Percentiles rank a stretch among this genome's conserved stretches.
Conservation (phyloP, 2,888 invertebrate species). For the Belgica antarctica region DNA sequence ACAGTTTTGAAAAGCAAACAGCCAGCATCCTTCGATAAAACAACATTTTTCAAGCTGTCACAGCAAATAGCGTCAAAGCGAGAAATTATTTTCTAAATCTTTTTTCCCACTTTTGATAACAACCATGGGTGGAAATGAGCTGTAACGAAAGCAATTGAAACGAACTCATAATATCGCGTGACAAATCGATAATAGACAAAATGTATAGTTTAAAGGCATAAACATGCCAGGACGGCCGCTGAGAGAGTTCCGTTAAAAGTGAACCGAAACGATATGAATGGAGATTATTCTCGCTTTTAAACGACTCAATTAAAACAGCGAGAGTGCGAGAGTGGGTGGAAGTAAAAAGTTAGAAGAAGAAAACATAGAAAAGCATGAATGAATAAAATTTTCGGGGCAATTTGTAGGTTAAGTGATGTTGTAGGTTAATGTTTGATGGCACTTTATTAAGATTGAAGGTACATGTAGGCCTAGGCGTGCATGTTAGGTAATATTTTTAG, state of each 20-base stretch:
- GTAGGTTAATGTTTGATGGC: not conserved
- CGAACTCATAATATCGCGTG: conserved; percentile 36
- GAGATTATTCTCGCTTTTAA: too few relatives aligned
- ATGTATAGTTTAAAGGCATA: conserved; percentile 3
- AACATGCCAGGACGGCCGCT: conserved; percentile 15
- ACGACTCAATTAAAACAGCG: not conserved
- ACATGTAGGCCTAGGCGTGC: too few relatives aligned
- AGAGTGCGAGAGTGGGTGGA: not conserved
- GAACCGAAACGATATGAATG: not conserved
- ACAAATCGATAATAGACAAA: conserved; percentile 42
- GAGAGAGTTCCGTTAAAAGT: conserved; percentile 24
- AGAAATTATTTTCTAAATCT: too few relatives aligned
- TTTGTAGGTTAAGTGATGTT: not conserved
- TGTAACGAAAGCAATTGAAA: conserved; percentile 32
- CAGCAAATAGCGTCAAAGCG: too few relatives aligned
- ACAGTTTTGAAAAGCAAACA: not conserved
- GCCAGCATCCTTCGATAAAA: not conserved
- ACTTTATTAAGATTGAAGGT: too few relatives aligned
- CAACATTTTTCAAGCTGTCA: too few relatives aligned
- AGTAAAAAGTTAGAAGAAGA: not conserved
- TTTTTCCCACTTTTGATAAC: not conserved
- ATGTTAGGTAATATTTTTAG: not conserved
- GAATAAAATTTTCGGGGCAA: not conserved
- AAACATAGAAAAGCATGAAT: not conserved
- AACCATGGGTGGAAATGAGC: not conserved